Evolutionary conservation across 2,888 invertebrate species (phyloP).

Genomic region (Epistrophe grossulariae): DNA sequence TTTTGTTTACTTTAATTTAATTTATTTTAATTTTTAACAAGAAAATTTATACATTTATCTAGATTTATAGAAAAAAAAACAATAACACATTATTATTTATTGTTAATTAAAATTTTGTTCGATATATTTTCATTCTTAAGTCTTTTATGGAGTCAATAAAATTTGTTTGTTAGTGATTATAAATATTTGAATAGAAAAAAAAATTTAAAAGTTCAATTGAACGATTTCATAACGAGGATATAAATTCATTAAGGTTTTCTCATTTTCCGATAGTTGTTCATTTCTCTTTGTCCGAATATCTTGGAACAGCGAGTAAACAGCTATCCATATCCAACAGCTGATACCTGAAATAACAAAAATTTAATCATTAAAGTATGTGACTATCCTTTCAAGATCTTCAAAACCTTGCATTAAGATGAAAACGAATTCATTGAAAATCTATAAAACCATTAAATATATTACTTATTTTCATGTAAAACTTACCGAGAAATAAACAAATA

Average conservation of each 20-base stretch:
- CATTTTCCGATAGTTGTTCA: constrained; percentile 10
- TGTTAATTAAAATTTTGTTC: constrained; percentile 24
- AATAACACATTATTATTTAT: constrained; percentile 7
- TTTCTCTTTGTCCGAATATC: constrained; percentile 12
- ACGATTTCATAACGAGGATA: constrained; percentile 37
- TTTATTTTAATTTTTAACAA: constrained; percentile 11
- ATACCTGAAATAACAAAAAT: no score
- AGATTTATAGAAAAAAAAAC: constrained; percentile 19
- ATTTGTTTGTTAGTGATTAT: constrained; percentile 1
- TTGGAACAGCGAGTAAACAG: constrained; percentile 21
- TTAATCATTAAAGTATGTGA: no score
- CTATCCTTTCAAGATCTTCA: no score
- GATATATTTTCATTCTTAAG: constrained; percentile 25
- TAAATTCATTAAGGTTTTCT: constrained; percentile 24
- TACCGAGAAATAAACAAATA: constrained; percentile 15
- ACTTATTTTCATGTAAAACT: not conserved
- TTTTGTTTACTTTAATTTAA: not conserved
- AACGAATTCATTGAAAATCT: no score
- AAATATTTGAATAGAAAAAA: not conserved
- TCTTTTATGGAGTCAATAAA: constrained; percentile 26
- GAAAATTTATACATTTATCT: constrained; percentile 7
- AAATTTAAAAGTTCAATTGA: constrained; percentile 29
- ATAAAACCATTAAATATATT: no score
- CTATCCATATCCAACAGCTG: constrained; percentile 25
- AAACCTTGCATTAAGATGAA: no score